Evolutionary conservation across 64 coral and sea anemone genomes (phyloP).

Genomic region (Platygyra sinensis): DNA sequence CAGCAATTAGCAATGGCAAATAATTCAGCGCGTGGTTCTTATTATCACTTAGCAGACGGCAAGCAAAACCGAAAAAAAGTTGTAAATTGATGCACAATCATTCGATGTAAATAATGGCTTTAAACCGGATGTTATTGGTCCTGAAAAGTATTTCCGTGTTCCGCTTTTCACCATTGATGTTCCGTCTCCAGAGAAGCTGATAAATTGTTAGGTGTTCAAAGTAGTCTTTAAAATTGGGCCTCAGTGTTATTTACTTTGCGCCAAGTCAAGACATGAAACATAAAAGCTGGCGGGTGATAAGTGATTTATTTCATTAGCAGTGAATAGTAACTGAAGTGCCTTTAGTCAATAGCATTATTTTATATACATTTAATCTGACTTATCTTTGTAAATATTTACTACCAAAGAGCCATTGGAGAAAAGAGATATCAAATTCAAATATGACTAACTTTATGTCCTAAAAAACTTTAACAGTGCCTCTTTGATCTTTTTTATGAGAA

Average conservation of each 20-base stretch:
- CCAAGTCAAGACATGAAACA: neutral
- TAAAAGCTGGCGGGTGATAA: slow-evolving; percentile 8
- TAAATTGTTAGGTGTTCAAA: slow-evolving; percentile 7
- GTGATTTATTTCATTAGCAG: neutral
- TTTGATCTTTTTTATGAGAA: neutral
- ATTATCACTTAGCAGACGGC: slow-evolving; percentile 73
- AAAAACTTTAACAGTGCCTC: neutral
- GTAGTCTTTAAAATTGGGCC: slow-evolving; percentile 5
- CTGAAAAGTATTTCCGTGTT: neutral
- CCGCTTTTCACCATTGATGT: neutral
- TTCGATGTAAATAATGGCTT: slow-evolving; percentile 44
- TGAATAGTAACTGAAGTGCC: neutral
- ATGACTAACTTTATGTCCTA: neutral
- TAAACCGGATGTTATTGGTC: slow-evolving; percentile 59
- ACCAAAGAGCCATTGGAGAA: neutral
- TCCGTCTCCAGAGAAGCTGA: neutral
- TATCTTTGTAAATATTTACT: slow-evolving; percentile 16
- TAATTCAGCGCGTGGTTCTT: slow-evolving; percentile 68
- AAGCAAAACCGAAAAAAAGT: slow-evolving; percentile 39
- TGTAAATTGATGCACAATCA: slow-evolving; percentile 75
- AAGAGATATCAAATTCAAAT: neutral
- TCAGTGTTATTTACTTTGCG: neutral
- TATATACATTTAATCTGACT: neutral
- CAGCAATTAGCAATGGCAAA: slow-evolving; percentile 78
- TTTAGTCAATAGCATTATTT: slow-evolving; percentile 10